Conservation (phyloP, 2,797 vertebrate genomes). For the Borostomias antarcticus region DNA sequence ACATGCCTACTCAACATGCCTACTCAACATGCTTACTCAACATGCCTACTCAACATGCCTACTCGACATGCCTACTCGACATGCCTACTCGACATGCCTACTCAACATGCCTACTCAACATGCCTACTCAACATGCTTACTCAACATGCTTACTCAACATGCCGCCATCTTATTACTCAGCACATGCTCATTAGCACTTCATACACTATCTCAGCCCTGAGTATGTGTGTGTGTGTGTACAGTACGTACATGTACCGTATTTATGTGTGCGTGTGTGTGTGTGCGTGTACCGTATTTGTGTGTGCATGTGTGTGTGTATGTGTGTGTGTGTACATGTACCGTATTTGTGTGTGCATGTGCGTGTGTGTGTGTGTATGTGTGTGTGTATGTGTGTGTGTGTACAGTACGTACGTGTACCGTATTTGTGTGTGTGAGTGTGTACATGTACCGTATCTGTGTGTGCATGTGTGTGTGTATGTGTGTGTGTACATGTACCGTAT, state of each 20-base stretch:
- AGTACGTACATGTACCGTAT: no score
- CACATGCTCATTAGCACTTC: constrained; percentile 14
- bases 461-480: constrained; percentile 1
- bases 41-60: no score
- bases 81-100: no score
- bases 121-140: no score
- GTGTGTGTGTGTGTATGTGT: constrained; percentile 1
- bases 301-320: not conserved
- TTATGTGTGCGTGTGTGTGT: not conserved
- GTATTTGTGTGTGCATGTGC: no score
- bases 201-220: not conserved
- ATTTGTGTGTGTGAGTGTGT: not conserved
- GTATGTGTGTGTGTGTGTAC: not conserved
- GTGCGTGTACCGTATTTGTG: not conserved
- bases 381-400: constrained; percentile 2
- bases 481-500: no score
- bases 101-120: constrained; percentile 28
- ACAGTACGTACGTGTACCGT: no score
- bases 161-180: constrained; percentile 34
- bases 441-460: not conserved
- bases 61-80: no score
- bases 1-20: constrained; percentile 24
- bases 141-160: no score
- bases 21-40: constrained; percentile 38
- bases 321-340: not conserved